phyloP scores from a whole-genome alignment of 2,113 vertebrate genomes.

The Cyphomyrus discorhynchus region DNA sequence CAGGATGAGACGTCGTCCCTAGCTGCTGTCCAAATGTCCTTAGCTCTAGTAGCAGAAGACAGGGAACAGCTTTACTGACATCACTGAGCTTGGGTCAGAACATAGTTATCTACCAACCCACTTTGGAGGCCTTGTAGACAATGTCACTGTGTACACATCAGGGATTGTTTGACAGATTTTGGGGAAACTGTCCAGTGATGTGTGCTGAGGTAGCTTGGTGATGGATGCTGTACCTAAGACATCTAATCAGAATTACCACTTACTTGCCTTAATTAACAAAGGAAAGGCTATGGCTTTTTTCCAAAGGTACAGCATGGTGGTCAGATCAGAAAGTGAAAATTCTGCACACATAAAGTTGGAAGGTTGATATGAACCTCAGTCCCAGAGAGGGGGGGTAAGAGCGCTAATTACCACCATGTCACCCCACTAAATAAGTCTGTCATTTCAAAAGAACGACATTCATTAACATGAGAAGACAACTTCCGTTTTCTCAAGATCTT shows the following conservation, averaged over 20 bases:
- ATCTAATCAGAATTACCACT: too few species aligned
- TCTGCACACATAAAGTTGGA: background rate
- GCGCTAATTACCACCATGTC: background rate
- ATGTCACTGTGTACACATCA: too few species aligned
- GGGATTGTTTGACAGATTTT: too few species aligned
- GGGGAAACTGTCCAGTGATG: too few species aligned
- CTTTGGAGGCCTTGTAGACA: background rate
- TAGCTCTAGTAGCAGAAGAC: background rate
- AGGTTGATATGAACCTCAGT: background rate
- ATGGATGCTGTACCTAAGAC: too few species aligned
- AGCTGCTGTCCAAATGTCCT: background rate
- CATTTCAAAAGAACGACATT: background rate
- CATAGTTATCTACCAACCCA: background rate
- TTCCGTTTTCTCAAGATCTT: background rate
- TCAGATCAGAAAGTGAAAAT: background rate
- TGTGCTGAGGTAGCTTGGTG: too few species aligned
- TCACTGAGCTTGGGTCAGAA: background rate
- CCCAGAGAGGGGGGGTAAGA: background rate
- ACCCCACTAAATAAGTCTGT: background rate
- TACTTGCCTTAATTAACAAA: too few species aligned
- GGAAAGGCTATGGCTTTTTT: too few species aligned
- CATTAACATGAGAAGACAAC: background rate
- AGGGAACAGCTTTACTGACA: background rate
- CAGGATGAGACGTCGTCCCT: background rate
- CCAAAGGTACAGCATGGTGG: background rate